Conservation (phyloP, 2,797 vertebrate species). For the Cynodonichthys magdalenae region DNA sequence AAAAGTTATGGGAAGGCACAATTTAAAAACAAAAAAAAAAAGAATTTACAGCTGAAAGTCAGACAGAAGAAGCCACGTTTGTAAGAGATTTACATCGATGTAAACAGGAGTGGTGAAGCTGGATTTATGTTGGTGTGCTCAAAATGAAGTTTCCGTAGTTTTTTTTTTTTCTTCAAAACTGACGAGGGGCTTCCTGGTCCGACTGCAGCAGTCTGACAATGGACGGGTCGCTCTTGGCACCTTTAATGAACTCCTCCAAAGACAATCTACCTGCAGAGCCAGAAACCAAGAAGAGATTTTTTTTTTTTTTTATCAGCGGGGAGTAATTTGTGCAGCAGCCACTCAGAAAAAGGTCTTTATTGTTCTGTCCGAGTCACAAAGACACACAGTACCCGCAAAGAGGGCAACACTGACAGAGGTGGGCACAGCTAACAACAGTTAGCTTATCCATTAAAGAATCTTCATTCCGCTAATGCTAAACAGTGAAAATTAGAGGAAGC, state of each 20-base stretch:
- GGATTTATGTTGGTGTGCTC: slow-evolving; percentile 27
- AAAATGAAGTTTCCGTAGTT: slow-evolving; percentile 15
- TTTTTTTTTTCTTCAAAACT: slow-evolving; percentile 82
- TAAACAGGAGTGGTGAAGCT: slow-evolving; percentile 62
- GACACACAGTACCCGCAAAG: neutral
- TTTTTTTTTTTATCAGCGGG: neutral
- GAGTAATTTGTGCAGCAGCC: slow-evolving; percentile 8
- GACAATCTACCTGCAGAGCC: slow-evolving; percentile 89
- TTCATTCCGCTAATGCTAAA: too few species aligned
- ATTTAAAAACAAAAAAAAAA: slow-evolving; percentile 15
- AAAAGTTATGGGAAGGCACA: slow-evolving; percentile 24
- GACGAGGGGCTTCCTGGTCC: slow-evolving; percentile 89
- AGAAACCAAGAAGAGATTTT: slow-evolving; percentile 6
- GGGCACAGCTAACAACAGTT: too few species aligned
- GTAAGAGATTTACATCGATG: slow-evolving; percentile 50
- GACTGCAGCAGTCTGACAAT: slow-evolving; percentile 97
- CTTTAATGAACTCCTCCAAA: slow-evolving; percentile 97
- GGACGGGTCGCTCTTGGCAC: slow-evolving; percentile 97
- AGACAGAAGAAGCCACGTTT: slow-evolving; percentile 48
- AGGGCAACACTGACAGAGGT: too few species aligned
- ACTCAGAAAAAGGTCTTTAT: neutral
- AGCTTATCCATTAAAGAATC: too few species aligned
- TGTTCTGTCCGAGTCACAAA: neutral
- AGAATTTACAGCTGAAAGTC: slow-evolving; percentile 43
- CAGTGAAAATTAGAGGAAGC: too few species aligned